Evolutionary conservation across 1,140 invertebrate genomes (phyloP).

Genomic region (Sminthurides bifidus): DNA sequence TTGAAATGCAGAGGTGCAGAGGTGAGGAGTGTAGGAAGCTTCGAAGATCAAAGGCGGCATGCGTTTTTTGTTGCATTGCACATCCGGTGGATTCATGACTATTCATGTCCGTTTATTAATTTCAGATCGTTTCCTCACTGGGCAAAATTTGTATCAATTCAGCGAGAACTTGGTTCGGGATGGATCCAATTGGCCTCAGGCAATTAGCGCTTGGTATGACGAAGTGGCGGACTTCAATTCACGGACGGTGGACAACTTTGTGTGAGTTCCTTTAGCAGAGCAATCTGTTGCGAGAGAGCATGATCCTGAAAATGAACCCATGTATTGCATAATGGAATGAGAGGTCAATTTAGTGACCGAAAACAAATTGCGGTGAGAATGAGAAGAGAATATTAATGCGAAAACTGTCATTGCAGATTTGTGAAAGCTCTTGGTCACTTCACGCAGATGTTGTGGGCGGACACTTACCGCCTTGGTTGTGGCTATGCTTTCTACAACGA

Average conservation of each 20-base stretch:
- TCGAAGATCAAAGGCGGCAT: too few species aligned
- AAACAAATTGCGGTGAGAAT: too few species aligned
- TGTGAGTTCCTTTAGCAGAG: conserved; percentile 25
- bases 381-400: too few species aligned
- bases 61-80: too few species aligned
- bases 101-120: background rate
- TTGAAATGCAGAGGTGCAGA: too few species aligned
- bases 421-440: conserved; percentile 38
- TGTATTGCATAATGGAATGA: too few species aligned
- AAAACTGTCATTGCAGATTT: conserved; percentile 28
- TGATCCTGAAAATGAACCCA: too few species aligned
- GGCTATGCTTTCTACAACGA: conserved; percentile 65
- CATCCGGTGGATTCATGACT: background rate
- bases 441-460: conserved; percentile 58
- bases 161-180: conserved; percentile 29
- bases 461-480: conserved; percentile 64
- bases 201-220: conserved; percentile 34
- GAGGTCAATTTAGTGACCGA: too few species aligned
- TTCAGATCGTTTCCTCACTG: conserved; percentile 58
- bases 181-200: conserved; percentile 31
- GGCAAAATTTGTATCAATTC: conserved; percentile 50
- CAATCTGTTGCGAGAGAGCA: too few species aligned
- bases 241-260: conserved; percentile 24
- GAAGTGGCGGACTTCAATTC: conserved; percentile 32
- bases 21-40: background rate